Evolutionary conservation across 2,888 invertebrate species (phyloP).

Genomic region (Tetrapedia diversipes): DNA sequence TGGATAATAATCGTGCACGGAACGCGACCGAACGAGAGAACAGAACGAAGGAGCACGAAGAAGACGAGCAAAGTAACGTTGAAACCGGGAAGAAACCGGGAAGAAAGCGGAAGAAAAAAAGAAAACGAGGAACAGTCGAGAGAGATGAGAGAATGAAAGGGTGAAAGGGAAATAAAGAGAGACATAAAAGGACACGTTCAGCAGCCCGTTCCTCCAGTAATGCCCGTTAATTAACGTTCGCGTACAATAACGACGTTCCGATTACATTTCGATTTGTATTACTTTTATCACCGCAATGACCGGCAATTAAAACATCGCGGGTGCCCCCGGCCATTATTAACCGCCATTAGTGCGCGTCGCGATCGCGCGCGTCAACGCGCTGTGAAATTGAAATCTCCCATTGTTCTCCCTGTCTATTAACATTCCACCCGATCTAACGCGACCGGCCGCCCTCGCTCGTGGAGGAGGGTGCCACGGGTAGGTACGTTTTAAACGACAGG

Average conservation of each 20-base stretch:
- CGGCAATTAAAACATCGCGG: conserved; percentile 48
- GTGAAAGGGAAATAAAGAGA: background rate
- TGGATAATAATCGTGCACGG: conserved; percentile 48
- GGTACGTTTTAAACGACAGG: background rate
- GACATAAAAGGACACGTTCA: background rate
- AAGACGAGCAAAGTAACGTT: background rate
- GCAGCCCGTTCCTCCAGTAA: conserved; percentile 26
- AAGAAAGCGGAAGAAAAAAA: conserved; percentile 9
- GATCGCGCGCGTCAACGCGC: conserved; percentile 47
- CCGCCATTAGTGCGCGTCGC: conserved; percentile 36
- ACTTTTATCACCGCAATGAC: conserved; percentile 44
- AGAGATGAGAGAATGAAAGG: too few species aligned
- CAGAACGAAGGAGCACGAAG: background rate
- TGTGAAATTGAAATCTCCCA: conserved; percentile 50
- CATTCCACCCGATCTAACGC: conserved; percentile 28
- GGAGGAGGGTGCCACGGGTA: background rate
- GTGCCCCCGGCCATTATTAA: conserved; percentile 37
- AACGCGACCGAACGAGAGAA: conserved; percentile 18
- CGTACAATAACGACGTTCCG: conserved; percentile 42
- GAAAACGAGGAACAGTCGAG: background rate
- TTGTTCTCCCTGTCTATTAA: conserved; percentile 46
- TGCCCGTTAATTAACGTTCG: conserved; percentile 48
- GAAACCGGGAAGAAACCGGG: background rate
- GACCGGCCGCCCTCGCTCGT: background rate
- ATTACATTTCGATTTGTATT: conserved; percentile 43